These are phyloP conservation scores for Melospiza melodia DNA, from an alignment of 2,113 vertebrate genomes.

Conservation along the genomic window DNA sequence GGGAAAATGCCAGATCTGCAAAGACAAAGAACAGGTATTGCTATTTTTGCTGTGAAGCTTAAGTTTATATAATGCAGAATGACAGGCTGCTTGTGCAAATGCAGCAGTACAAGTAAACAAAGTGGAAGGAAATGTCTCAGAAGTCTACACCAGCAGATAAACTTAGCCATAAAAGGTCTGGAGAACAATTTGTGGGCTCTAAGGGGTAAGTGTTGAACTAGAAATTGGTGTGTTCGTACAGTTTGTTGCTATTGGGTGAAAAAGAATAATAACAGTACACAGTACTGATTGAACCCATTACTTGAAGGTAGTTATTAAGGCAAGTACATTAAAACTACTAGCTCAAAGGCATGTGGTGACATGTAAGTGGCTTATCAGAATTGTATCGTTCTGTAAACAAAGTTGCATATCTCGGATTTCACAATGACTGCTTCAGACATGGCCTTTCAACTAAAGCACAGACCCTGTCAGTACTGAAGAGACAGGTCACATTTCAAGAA, in stretches of 20 bases:
- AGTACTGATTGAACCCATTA: not conserved
- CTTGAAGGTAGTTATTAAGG: slow-evolving; percentile 9
- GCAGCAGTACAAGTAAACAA: not conserved
- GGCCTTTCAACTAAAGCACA: not conserved
- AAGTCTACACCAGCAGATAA: not conserved
- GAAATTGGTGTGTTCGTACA: not conserved
- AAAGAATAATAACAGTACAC: not conserved
- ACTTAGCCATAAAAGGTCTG: slow-evolving; percentile 1
- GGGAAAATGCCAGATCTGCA: not conserved
- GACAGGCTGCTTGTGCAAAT: slow-evolving; percentile 4
- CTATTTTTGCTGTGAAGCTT: not conserved
- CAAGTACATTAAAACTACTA: slow-evolving; percentile 48
- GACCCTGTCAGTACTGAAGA: not conserved
- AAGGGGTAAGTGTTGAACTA: not conserved
- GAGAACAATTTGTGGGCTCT: not conserved
- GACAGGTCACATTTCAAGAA: not conserved
- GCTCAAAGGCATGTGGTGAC: slow-evolving; percentile 3
- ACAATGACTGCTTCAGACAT: not conserved
- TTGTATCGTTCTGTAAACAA: slow-evolving; percentile 9
- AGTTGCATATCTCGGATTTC: not conserved
- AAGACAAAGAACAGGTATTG: slow-evolving; percentile 31
- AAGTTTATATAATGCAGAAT: not conserved
- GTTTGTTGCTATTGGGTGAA: not conserved
- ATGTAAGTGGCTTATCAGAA: not conserved
- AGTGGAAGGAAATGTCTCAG: slow-evolving; percentile 1